phyloP scores from a whole-genome alignment of 2,797 vertebrate species.

The Urocyon cinereoargenteus region DNA sequence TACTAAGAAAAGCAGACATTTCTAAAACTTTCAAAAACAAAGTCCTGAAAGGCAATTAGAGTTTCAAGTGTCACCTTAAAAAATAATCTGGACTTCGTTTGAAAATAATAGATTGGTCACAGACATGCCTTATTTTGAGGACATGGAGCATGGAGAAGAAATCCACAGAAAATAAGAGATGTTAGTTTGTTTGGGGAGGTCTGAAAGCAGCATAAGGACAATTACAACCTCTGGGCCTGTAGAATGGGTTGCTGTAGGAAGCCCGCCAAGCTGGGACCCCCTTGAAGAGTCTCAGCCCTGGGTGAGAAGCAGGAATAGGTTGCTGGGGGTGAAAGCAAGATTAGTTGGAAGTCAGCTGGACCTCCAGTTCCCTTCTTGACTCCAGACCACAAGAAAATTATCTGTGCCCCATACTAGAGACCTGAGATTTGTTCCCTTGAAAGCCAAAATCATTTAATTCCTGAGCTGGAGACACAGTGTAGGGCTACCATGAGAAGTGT shows the following conservation, averaged over 20 bases:
- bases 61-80: not conserved
- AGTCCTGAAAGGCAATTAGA: not conserved
- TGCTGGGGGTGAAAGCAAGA: not conserved
- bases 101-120: not conserved
- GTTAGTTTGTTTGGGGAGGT: not conserved
- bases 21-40: conserved; percentile 4
- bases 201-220: not conserved
- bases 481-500: not conserved
- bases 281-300: not conserved
- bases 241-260: not conserved
- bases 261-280: not conserved
- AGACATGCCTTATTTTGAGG: not conserved
- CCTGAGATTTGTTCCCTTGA: not conserved
- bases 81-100: not conserved
- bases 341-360: not conserved
- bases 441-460: conserved; percentile 29
- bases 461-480: not conserved
- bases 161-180: not conserved
- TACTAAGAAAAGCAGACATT: not conserved
- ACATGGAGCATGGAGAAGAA: not conserved
- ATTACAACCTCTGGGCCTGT: not conserved
- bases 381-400: not conserved
- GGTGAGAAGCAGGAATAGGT: not conserved
- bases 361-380: not conserved
- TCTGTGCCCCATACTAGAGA: not conserved